Conservation (phyloP, 2,113 vertebrate species). For the Channa argus region DNA sequence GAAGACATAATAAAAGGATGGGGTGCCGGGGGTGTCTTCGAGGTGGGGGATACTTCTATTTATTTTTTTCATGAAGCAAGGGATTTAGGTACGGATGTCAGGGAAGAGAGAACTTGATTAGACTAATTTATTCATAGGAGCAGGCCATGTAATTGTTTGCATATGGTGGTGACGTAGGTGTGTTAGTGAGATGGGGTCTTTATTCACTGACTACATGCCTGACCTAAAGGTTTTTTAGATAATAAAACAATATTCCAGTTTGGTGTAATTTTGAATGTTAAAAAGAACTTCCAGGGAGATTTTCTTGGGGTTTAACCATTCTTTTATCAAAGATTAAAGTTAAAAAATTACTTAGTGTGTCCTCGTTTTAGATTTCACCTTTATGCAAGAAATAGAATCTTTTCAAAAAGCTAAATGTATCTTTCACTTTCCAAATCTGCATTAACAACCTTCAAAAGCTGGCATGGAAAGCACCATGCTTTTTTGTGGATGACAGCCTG, state of each 20-base stretch:
- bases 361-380: neutral
- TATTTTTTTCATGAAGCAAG: conserved; percentile 33
- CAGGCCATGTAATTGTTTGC: conserved; percentile 60
- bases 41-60: conserved; percentile 21
- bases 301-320: no score
- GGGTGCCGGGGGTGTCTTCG: conserved; percentile 19
- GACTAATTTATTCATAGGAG: conserved; percentile 66
- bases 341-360: neutral
- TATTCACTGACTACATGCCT: conserved; percentile 18
- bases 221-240: conserved; percentile 6
- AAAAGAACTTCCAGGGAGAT: no score
- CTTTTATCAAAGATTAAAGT: neutral
- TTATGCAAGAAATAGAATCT: neutral
- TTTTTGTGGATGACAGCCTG: neutral
- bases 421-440: no score
- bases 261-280: neutral
- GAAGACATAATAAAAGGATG: conserved; percentile 32
- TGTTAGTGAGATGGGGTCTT: conserved; percentile 11
- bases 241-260: neutral
- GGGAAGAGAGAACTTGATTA: conserved; percentile 61
- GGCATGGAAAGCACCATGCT: neutral
- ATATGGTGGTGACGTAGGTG: conserved; percentile 47
- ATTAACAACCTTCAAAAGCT: neutral
- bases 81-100: conserved; percentile 65
- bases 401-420: no score